Conservation (phyloP, 2,797 vertebrate species). For the Anguilla obscura region DNA sequence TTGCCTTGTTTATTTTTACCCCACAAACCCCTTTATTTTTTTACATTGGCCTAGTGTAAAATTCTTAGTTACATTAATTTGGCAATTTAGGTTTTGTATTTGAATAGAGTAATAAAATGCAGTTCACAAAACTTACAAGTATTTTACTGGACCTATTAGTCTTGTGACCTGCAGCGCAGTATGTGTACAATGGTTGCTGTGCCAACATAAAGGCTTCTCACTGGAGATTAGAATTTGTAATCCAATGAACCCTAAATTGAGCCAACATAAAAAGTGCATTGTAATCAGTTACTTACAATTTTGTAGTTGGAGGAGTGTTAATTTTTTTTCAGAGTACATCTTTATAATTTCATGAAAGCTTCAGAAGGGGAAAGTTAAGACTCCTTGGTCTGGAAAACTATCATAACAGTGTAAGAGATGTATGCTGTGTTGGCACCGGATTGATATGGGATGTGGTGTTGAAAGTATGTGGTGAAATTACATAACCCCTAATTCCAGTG, state of each 20-base stretch:
- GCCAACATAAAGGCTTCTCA: background rate
- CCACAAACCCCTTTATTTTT: background rate
- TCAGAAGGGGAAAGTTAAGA: background rate
- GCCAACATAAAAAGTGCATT: too few species aligned
- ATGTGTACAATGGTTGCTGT: background rate
- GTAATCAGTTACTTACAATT: too few species aligned
- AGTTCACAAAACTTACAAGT: background rate
- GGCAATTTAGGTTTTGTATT: background rate
- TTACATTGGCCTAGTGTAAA: too few species aligned
- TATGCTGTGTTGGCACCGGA: conserved; percentile 33
- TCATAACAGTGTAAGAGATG: background rate
- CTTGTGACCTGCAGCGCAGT: background rate
- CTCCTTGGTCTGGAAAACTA: background rate
- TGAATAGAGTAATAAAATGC: too few species aligned
- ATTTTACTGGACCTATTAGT: background rate
- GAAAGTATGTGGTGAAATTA: conserved; percentile 55
- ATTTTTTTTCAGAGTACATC: too few species aligned
- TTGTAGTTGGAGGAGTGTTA: too few species aligned
- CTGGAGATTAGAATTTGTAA: background rate
- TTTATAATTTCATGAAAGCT: too few species aligned
- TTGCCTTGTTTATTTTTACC: background rate
- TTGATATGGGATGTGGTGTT: conserved; percentile 35
- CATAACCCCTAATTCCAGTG: conserved; percentile 47
- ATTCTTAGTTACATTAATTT: background rate
- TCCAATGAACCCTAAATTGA: background rate